Evolutionary conservation across 1,140 invertebrate species (phyloP).

Genomic region (Helicoverpa zea): DNA sequence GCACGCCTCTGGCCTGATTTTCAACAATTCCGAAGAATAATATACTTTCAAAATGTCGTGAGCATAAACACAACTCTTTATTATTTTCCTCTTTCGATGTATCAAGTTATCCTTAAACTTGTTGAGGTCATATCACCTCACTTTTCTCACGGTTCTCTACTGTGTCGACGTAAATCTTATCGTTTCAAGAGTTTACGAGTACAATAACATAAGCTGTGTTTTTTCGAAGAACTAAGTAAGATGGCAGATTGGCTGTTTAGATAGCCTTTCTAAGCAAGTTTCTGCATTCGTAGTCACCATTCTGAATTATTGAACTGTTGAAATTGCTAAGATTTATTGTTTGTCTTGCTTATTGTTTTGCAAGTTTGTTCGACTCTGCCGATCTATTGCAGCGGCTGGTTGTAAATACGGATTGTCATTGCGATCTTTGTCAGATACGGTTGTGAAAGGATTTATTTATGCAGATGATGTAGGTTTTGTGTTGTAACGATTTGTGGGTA

Average conservation of each 20-base stretch:
- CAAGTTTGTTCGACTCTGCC: conserved; percentile 21
- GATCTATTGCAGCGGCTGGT: background rate
- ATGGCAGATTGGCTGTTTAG: conserved; percentile 45
- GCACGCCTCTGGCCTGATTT: background rate
- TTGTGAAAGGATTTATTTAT: conserved; percentile 8
- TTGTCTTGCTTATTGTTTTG: conserved; percentile 35
- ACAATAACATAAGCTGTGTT: conserved; percentile 2
- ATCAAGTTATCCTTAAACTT: conserved; percentile 6
- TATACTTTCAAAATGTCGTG: background rate
- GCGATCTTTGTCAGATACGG: conserved; percentile 15
- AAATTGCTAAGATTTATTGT: conserved; percentile 37
- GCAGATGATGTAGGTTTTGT: background rate
- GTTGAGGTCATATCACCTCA: background rate
- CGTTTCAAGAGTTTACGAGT: conserved; percentile 20
- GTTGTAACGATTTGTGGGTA: background rate
- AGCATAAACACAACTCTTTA: background rate
- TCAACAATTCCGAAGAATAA: background rate
- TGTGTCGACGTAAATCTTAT: conserved; percentile 16
- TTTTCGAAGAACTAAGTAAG: conserved; percentile 29
- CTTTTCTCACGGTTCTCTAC: conserved; percentile 20
- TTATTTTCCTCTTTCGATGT: background rate
- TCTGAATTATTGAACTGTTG: conserved; percentile 41
- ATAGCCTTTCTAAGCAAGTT: conserved; percentile 44
- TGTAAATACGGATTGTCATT: conserved; percentile 25
- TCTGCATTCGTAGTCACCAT: conserved; percentile 1